Percentiles rank a stretch among this genome's conserved stretches.
These are phyloP conservation scores for Artemia sp. DNA, from an alignment of 2,888 invertebrate species.

Conservation along the genomic window DNA sequence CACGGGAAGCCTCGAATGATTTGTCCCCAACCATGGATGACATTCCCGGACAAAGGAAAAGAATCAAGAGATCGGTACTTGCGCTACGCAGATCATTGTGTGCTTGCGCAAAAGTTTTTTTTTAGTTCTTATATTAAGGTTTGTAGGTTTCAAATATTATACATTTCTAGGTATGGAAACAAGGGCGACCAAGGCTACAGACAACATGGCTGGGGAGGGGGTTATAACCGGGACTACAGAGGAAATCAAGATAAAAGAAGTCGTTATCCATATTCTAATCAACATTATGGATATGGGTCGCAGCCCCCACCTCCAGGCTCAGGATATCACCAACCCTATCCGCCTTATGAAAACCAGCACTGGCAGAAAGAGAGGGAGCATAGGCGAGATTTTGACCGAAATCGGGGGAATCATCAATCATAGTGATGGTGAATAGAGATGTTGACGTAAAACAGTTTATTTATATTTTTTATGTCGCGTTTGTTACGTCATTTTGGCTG, in stretches of 20 bases:
- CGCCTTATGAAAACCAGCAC: background rate
- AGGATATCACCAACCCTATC: background rate
- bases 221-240: conserved; percentile 5
- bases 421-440: too few species aligned
- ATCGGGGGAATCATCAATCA: background rate
- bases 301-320: conserved; percentile 11
- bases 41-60: too few species aligned
- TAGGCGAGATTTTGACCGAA: conserved; percentile 1
- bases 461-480: too few species aligned
- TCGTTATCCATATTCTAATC: background rate
- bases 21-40: too few species aligned
- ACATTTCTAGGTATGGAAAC: background rate
- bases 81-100: too few species aligned
- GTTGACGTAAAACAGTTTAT: too few species aligned
- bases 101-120: too few species aligned
- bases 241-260: conserved; percentile 13
- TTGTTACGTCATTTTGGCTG: too few species aligned
- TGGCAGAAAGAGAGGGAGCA: background rate
- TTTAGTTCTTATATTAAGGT: too few species aligned
- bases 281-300: conserved; percentile 5
- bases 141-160: background rate
- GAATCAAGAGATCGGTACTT: too few species aligned
- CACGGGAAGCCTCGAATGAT: too few species aligned
- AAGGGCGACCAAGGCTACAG: conserved; percentile 13
- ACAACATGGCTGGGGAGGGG: conserved; percentile 11